Base-by-base conservation (phyloP, 2,113 vertebrate species). In the Ptychochromis oligacanthus region DNA sequence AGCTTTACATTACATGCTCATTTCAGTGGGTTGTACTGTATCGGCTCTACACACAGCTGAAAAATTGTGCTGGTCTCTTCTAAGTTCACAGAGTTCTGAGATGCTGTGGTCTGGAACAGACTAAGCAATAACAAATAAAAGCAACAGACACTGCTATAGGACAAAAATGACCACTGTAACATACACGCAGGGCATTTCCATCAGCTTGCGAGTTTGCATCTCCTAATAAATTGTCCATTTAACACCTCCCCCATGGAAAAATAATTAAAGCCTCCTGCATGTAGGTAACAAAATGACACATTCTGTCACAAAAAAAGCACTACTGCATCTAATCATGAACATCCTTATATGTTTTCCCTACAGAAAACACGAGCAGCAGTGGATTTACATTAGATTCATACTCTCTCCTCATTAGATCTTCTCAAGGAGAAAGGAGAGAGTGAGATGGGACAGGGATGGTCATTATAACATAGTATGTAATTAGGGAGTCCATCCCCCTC, bases 391-490 rank as follows among this genome's bases (percentile, higher is more conserved):
- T 77, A 59, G 18, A 40, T 46, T 61, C 67, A 56, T 20, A 49
- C 52, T 77, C 77, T 7, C 38, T 82, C 40, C 88, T 87, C 86
- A 81, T 91, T 90, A 92, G 38, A 79, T 67, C 22, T 87, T 75
- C 72, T 83, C 62, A 72, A 79, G 62, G 75, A 80, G 74, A 60
- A 55, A 72, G 61, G 59, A 24, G 34, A 43, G 75, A 83, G 60
- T 6, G 56, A 75, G 75, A 60, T 20, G 79, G 83, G 70, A 75
- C 70, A 26, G 81, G 76, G 86, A 78, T 79, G 88, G 83, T 89
- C 89, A 91, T 92, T 93, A 93, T 82, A 91, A 89, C 79, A 60
- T 24, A n/a, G 70, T 40, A 52, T 82, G 78, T 90, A 90, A 92
- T 93, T 90, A 92, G 81, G 77, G 78, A 75, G 80, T 81, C 77